A percentile compares a stretch with the other conserved stretches of the same genome.
Evolutionary conservation across 1,140 invertebrate genomes (phyloP).

Genomic region (Euura saliciscinereae): DNA sequence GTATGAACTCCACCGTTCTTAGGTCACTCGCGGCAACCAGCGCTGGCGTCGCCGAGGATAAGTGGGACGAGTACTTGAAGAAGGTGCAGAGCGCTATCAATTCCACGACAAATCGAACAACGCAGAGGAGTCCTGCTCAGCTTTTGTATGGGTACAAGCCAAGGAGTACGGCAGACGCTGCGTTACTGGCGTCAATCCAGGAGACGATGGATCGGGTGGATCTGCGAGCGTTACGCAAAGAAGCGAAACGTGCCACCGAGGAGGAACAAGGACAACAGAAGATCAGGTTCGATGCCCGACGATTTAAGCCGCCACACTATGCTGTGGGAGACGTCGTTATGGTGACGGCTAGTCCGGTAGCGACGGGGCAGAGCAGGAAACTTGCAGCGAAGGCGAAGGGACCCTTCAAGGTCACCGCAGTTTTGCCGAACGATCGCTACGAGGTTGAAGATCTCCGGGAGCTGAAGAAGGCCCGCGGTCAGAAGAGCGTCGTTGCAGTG

Average conservation of each 20-base stretch:
- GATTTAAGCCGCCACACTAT: slow-evolving; percentile 24
- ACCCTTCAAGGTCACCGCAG: slow-evolving; percentile 36
- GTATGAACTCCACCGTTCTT: slow-evolving; percentile 34
- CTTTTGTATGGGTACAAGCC: slow-evolving; percentile 22
- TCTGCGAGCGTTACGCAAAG: slow-evolving; percentile 17
- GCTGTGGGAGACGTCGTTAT: slow-evolving; percentile 28
- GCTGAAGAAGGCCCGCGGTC: not conserved
- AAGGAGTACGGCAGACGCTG: slow-evolving; percentile 23
- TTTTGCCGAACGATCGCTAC: slow-evolving; percentile 21
- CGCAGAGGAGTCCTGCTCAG: slow-evolving; percentile 19
- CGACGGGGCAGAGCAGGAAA: slow-evolving; percentile 30
- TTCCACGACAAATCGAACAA: slow-evolving; percentile 29
- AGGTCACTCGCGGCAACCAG: slow-evolving; percentile 31
- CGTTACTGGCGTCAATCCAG: slow-evolving; percentile 18
- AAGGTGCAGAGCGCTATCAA: slow-evolving; percentile 39
- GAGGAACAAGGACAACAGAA: slow-evolving; percentile 22
- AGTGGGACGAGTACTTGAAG: slow-evolving; percentile 30
- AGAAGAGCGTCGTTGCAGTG: slow-evolving; percentile 20
- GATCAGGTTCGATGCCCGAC: slow-evolving; percentile 17
- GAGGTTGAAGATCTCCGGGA: slow-evolving; percentile 31
- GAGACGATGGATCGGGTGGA: slow-evolving; percentile 24
- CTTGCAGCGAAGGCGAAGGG: slow-evolving; percentile 31
- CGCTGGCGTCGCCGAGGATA: slow-evolving; percentile 23
- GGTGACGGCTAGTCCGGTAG: slow-evolving; percentile 14
- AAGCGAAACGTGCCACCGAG: slow-evolving; percentile 14